Conservation (phyloP, 1,140 invertebrate species). For the Lethrus apterus region DNA sequence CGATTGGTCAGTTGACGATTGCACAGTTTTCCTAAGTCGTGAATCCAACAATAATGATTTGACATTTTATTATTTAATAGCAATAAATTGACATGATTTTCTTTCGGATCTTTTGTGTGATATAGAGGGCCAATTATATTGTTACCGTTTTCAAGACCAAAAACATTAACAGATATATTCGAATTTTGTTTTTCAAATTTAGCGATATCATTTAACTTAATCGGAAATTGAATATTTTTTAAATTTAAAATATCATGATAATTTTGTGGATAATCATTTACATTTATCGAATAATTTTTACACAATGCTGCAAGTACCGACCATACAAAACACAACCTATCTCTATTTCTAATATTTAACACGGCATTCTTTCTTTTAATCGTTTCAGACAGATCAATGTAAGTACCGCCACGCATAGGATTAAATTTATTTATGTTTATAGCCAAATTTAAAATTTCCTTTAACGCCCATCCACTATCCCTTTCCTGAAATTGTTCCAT, state of each 20-base stretch:
- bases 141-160: neutral
- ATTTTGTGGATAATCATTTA: neutral
- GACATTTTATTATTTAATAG: no score
- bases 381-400: constrained; percentile 30
- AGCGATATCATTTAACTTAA: no score
- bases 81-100: constrained; percentile 7
- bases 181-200: no score
- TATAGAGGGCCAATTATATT: no score
- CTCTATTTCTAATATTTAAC: constrained; percentile 39
- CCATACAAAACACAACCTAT: constrained; percentile 39
- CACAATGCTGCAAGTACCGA: neutral
- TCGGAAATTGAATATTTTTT: no score
- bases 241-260: no score
- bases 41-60: neutral
- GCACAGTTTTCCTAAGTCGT: neutral
- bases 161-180: no score
- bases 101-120: neutral
- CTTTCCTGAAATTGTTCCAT: constrained; percentile 20
- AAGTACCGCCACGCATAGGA: constrained; percentile 31
- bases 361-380: constrained; percentile 38
- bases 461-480: constrained; percentile 17
- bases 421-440: constrained; percentile 27
- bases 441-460: constrained; percentile 10
- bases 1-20: neutral
- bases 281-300: neutral